A percentile compares a stretch with the other conserved stretches of the same genome.
Evolutionary conservation across 2,113 vertebrate species (phyloP).

Genomic region (Bettongia penicillata): DNA sequence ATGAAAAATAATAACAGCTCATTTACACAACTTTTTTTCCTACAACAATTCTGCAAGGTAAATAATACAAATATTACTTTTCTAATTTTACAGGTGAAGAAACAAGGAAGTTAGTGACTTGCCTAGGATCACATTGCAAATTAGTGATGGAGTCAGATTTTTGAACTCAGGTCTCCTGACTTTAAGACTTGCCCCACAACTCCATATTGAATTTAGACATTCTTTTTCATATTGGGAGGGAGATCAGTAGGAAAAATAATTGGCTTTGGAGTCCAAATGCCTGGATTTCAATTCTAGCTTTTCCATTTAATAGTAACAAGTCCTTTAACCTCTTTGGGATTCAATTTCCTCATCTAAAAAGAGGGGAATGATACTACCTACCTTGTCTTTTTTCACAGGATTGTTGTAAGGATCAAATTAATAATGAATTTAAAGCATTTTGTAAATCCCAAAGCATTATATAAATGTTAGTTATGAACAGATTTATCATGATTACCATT

Average conservation of each 20-base stretch:
- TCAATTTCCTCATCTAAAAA: no score
- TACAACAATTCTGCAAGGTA: neutral
- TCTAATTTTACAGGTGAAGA: neutral
- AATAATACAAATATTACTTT: neutral
- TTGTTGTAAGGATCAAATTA: neutral
- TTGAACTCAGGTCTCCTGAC: neutral
- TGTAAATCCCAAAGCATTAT: neutral
- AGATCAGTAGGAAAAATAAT: neutral
- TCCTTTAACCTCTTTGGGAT: neutral
- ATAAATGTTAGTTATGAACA: neutral
- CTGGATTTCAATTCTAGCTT: neutral
- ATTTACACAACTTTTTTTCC: neutral
- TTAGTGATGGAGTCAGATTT: neutral
- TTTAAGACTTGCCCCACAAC: neutral
- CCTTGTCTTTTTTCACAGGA: neutral
- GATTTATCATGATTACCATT: neutral
- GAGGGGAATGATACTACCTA: neutral
- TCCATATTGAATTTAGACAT: no score
- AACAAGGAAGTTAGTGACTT: neutral
- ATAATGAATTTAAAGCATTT: neutral
- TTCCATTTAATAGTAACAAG: neutral
- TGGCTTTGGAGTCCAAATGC: neutral
- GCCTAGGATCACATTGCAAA: neutral
- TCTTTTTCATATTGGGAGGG: neutral
- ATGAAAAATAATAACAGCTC: neutral